Conservation (phyloP, 2,797 vertebrate genomes). For the Synaphobranchus kaupii region DNA sequence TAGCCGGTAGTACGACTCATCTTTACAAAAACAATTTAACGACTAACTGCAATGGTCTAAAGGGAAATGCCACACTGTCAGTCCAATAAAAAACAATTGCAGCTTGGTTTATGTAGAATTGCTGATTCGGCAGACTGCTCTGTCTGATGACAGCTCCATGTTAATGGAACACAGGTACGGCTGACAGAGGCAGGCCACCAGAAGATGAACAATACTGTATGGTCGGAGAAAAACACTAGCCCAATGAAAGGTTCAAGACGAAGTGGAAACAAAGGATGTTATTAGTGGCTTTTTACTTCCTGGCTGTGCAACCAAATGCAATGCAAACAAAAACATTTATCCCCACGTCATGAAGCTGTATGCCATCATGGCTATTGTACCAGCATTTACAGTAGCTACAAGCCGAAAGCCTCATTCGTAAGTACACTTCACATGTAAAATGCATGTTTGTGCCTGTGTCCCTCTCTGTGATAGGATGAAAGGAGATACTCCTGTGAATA, state of each 20-base stretch:
- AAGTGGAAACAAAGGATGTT: not conserved
- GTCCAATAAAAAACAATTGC: not conserved
- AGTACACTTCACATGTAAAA: not conserved
- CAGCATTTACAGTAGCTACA: not conserved
- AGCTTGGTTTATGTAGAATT: not conserved
- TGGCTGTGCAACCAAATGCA: not conserved
- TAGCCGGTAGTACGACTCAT: not conserved
- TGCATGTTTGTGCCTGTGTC: not conserved
- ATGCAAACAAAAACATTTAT: not conserved
- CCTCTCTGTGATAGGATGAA: slow-evolving; percentile 77
- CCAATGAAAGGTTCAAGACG: not conserved
- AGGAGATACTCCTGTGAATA: slow-evolving; percentile 92
- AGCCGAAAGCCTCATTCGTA: not conserved
- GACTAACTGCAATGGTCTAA: not conserved
- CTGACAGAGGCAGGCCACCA: not conserved
- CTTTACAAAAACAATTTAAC: slow-evolving; percentile 1
- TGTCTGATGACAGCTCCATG: not conserved
- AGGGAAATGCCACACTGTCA: not conserved
- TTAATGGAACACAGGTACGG: not conserved
- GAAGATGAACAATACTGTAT: not conserved
- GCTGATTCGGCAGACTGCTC: not conserved
- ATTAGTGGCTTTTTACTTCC: not conserved
- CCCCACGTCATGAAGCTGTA: not conserved
- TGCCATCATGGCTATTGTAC: not conserved
- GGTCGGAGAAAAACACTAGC: not conserved